Percentiles rank a stretch among this genome's conserved stretches.
These are phyloP conservation scores for Drosophila santomea DNA, from an alignment of 1,140 invertebrate genomes.

Conservation along the genomic window DNA sequence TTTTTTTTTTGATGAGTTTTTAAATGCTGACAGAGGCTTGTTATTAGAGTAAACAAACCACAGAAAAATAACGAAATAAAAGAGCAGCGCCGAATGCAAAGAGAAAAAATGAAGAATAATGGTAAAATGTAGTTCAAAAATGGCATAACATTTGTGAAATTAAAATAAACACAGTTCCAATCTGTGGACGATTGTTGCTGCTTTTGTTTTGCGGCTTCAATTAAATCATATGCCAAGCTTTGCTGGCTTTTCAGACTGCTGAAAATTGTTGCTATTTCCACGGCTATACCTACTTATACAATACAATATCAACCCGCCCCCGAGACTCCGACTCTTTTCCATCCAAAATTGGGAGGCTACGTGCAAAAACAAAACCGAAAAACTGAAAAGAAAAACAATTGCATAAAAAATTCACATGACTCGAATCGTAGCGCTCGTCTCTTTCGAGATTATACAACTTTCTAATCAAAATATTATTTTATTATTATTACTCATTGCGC, in stretches of 20 bases:
- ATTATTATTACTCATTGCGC: constrained; percentile 58
- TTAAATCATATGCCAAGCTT: constrained; percentile 69
- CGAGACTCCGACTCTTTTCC: neutral
- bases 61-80: constrained; percentile 49
- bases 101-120: constrained; percentile 34
- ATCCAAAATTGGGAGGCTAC: constrained; percentile 6
- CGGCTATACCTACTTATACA: constrained; percentile 66
- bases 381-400: constrained; percentile 73
- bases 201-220: constrained; percentile 59
- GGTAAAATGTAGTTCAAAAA: constrained; percentile 57
- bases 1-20: constrained; percentile 59
- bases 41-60: constrained; percentile 59
- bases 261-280: constrained; percentile 55
- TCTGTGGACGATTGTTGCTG: constrained; percentile 29
- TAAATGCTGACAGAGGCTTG: constrained; percentile 63
- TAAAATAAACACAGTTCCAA: constrained; percentile 72
- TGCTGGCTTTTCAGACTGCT: constrained; percentile 55
- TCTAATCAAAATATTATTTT: constrained; percentile 78
- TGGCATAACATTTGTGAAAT: constrained; percentile 73
- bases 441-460: constrained; percentile 74
- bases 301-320: constrained; percentile 53
- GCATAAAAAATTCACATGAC: constrained; percentile 80
- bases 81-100: constrained; percentile 46
- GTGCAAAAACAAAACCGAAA: constrained; percentile 61
- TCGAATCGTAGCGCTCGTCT: constrained; percentile 45